Evolutionary conservation across 2,888 invertebrate genomes (phyloP).

Genomic region (Meta bourneti): DNA sequence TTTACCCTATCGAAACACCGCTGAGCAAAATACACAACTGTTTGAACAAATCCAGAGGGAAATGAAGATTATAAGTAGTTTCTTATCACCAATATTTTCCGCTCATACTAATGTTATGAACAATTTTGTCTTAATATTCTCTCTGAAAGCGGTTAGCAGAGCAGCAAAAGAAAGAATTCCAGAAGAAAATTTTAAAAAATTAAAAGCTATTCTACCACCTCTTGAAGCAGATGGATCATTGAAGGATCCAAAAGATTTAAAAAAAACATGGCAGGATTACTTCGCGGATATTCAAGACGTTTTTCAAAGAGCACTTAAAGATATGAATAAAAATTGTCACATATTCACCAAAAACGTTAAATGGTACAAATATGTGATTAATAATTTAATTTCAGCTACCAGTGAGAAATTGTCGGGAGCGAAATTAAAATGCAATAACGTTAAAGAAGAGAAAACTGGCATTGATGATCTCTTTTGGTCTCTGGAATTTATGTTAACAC

Average conservation of each 20-base stretch:
- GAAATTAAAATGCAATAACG: not conserved
- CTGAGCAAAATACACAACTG: slow-evolving; percentile 17
- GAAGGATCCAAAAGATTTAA: not conserved
- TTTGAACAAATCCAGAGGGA: slow-evolving; percentile 27
- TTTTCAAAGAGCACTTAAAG: not conserved
- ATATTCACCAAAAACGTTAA: not conserved
- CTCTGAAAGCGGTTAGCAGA: not conserved
- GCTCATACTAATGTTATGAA: slow-evolving; percentile 12
- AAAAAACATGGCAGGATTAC: not conserved
- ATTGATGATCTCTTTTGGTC: slow-evolving; percentile 7
- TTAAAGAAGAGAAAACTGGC: not conserved
- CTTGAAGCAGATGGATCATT: not conserved
- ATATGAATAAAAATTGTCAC: not conserved
- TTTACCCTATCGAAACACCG: not conserved
- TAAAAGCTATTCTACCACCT: not conserved
- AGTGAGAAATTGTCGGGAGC: not conserved
- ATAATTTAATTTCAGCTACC: slow-evolving; percentile 2
- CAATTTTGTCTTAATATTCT: not conserved
- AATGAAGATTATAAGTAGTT: not conserved
- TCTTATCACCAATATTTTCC: slow-evolving; percentile 16
- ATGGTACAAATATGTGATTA: slow-evolving; percentile 10
- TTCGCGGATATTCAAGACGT: not conserved
- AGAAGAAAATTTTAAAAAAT: not conserved
- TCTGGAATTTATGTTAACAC: slow-evolving; percentile 14
- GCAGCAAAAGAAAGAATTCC: not conserved